These are phyloP conservation scores for Holocentrus rufus DNA, from an alignment of 2,797 vertebrate species.

Conservation along the genomic window DNA sequence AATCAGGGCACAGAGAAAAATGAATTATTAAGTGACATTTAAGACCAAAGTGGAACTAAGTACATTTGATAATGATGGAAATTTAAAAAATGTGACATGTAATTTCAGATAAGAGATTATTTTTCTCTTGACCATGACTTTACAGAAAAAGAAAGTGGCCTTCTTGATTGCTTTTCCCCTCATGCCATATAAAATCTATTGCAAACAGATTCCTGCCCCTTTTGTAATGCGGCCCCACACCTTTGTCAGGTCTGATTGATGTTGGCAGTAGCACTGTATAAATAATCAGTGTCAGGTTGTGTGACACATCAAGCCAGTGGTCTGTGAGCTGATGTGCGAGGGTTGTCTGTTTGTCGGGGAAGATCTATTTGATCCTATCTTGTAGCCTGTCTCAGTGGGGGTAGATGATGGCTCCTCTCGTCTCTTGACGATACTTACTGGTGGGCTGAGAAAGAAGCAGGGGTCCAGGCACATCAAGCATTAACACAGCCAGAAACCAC, in stretches of 20 bases:
- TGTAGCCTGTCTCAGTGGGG: not conserved
- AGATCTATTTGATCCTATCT: conserved; percentile 34
- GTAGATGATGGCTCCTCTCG: conserved; percentile 23
- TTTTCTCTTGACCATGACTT: too few relatives aligned
- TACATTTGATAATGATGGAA: too few relatives aligned
- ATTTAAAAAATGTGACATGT: too few relatives aligned
- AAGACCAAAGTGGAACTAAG: not conserved
- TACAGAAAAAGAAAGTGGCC: too few relatives aligned
- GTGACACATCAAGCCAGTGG: conserved; percentile 13
- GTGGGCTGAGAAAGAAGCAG: conserved; percentile 6
- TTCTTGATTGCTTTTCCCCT: not conserved
- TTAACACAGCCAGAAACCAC: conserved; percentile 27
- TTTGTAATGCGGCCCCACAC: not conserved
- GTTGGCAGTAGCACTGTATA: conserved; percentile 22
- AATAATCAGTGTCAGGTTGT: conserved; percentile 42
- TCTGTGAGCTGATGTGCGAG: conserved; percentile 12
- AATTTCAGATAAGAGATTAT: too few relatives aligned
- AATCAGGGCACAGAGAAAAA: not conserved
- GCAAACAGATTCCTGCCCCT: not conserved
- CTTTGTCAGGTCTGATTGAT: conserved; percentile 30
- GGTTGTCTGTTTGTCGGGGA: conserved; percentile 23
- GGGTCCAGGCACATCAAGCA: conserved; percentile 41
- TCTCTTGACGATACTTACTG: conserved; percentile 16
- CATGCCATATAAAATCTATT: not conserved
- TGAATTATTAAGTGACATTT: not conserved